Conservation (phyloP, 2,113 vertebrate species). For the Corythoichthys haematopterus region DNA sequence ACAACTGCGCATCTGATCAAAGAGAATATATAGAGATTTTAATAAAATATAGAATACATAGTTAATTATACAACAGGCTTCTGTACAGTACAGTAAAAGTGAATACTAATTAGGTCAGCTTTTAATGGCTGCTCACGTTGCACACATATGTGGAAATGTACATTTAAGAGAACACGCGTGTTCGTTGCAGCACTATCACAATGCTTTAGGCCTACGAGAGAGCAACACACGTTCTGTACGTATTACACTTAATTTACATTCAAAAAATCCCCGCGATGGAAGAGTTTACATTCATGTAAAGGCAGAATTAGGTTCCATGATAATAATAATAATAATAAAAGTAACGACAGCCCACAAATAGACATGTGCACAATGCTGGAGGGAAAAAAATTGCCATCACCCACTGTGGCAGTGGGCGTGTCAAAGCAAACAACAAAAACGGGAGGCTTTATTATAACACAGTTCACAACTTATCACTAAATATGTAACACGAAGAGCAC, state of each 20-base stretch:
- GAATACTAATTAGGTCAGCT: constrained; percentile 43
- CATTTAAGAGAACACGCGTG: constrained; percentile 29
- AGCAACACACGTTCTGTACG: constrained; percentile 35
- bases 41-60: constrained; percentile 75
- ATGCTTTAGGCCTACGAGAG: constrained; percentile 32
- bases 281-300: background rate
- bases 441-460: constrained; percentile 47
- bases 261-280: constrained; percentile 20
- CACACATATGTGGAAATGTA: constrained; percentile 49
- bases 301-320: background rate
- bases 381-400: constrained; percentile 13
- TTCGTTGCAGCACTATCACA: constrained; percentile 10
- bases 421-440: constrained; percentile 38
- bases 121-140: constrained; percentile 47
- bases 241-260: constrained; percentile 60
- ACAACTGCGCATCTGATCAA: constrained; percentile 57
- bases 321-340: background rate
- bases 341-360: constrained; percentile 23
- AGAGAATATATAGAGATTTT: constrained; percentile 74
- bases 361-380: constrained; percentile 15
- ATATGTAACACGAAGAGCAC: constrained; percentile 43
- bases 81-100: constrained; percentile 59
- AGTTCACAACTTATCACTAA: constrained; percentile 36
- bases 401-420: constrained; percentile 20
- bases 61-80: constrained; percentile 66